phyloP scores from a whole-genome alignment of 2,888 invertebrate species.

The Tipula unca region DNA sequence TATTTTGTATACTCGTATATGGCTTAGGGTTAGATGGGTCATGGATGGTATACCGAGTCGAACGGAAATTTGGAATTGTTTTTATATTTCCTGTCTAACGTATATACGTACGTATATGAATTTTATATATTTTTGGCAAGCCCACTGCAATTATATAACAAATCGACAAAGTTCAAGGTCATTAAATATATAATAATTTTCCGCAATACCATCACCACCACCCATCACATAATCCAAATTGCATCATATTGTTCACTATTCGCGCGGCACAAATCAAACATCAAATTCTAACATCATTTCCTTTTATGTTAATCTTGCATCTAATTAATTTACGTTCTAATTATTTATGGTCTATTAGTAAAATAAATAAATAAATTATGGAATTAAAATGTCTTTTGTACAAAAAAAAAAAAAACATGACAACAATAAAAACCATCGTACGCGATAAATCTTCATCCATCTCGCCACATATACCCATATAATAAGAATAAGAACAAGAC shows the following conservation, averaged over 20 bases:
- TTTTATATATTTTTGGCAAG: not conserved
- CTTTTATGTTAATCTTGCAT: constrained; percentile 14
- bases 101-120: not conserved
- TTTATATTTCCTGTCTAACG: not conserved
- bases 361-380: not conserved
- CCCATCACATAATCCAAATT: not conserved
- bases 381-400: not conserved
- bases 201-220: not conserved
- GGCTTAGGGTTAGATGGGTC: not conserved
- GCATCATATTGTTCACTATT: not conserved
- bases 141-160: not conserved
- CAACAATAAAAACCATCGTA: not conserved
- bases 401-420: not conserved
- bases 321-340: not conserved
- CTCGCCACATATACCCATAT: not conserved
- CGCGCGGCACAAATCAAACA: not conserved
- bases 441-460: not conserved
- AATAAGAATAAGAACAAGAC: not conserved
- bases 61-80: not conserved
- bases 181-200: not conserved
- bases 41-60: not conserved
- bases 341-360: not conserved
- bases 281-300: not conserved
- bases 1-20: not conserved
- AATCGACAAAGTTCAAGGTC: not conserved